These are phyloP conservation scores for Euclidia mi DNA, from an alignment of 2,888 invertebrate genomes.

Conservation along the genomic window DNA sequence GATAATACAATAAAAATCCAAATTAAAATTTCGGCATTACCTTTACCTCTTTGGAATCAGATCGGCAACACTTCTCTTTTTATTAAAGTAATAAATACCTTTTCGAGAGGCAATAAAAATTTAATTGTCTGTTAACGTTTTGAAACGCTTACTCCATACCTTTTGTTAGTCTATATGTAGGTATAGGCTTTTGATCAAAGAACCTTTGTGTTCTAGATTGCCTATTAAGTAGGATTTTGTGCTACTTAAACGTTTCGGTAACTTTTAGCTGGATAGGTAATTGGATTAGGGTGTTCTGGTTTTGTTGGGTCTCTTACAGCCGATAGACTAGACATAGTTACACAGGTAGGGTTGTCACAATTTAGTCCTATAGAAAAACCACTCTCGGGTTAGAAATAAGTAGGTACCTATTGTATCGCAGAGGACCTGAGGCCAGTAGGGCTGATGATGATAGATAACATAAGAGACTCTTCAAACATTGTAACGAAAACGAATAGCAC, in stretches of 20 bases:
- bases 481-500: too few species aligned
- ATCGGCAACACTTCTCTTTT: constrained; percentile 36
- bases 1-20: neutral
- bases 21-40: constrained; percentile 14
- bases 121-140: constrained; percentile 46
- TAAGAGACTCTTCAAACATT: too few species aligned
- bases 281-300: too few species aligned
- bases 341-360: too few species aligned
- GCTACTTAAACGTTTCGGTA: constrained; percentile 21
- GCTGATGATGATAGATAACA: too few species aligned
- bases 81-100: constrained; percentile 57
- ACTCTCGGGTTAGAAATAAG: too few species aligned
- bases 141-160: constrained; percentile 43
- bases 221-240: constrained; percentile 25
- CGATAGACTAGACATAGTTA: too few species aligned
- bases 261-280: too few species aligned
- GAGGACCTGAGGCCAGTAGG: too few species aligned
- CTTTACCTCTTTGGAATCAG: constrained; percentile 23
- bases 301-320: too few species aligned
- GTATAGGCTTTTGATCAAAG: constrained; percentile 35
- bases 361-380: too few species aligned
- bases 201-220: constrained; percentile 47
- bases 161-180: constrained; percentile 22
- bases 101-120: constrained; percentile 52
- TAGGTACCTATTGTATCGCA: too few species aligned